A percentile compares a stretch with the other conserved stretches of the same genome.
Evolutionary conservation across 64 coral and sea anemone species (phyloP).

Genomic region (Actinia tenebrosa): DNA sequence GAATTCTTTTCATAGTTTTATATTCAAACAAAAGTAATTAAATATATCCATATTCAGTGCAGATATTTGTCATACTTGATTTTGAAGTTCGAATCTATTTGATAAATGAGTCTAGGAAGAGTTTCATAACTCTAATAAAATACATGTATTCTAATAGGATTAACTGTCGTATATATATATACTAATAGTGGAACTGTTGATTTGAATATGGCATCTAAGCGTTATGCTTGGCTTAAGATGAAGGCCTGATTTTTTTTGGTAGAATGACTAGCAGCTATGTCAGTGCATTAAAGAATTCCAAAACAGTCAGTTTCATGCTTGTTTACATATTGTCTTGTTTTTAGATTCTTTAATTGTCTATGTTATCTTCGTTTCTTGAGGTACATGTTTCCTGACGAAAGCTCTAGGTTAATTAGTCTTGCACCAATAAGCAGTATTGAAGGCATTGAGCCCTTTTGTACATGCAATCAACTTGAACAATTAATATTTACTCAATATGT

Average conservation of each 20-base stretch:
- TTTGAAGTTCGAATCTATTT: neutral
- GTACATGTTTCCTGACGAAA: neutral
- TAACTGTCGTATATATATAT: neutral
- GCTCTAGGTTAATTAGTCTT: neutral
- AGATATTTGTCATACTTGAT: neutral
- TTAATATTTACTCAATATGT: too few species aligned
- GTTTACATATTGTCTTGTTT: neutral
- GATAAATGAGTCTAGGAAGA: neutral
- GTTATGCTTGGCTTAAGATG: neutral
- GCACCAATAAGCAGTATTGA: neutral
- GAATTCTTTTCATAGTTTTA: neutral
- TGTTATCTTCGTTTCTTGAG: too few species aligned
- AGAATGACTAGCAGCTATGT: neutral
- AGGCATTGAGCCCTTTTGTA: neutral
- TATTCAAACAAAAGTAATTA: neutral
- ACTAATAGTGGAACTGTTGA: neutral
- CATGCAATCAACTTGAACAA: too few species aligned
- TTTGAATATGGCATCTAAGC: neutral
- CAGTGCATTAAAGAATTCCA: neutral
- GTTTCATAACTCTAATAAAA: neutral
- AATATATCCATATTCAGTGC: too few species aligned
- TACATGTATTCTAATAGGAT: neutral
- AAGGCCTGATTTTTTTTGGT: neutral
- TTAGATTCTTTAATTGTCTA: neutral
- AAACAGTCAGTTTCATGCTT: neutral